Evolutionary conservation across 2,797 vertebrate species (phyloP).

Genomic region (Eulemur coronatus): DNA sequence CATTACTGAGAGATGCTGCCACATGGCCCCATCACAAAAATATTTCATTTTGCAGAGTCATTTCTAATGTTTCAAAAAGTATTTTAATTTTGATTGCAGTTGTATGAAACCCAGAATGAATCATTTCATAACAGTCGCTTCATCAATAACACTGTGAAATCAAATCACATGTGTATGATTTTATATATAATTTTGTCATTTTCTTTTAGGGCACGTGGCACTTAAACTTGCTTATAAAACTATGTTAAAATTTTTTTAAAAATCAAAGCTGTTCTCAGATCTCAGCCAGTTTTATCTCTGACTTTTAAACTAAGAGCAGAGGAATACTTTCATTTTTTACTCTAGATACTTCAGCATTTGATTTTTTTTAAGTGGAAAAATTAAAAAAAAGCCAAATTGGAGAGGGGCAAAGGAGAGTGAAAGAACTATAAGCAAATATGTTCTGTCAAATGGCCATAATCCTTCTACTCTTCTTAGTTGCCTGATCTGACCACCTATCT

Average conservation of each 20-base stretch:
- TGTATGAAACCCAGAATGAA: not conserved
- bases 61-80: not conserved
- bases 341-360: not conserved
- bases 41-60: not conserved
- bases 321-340: not conserved
- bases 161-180: not conserved
- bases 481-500: not conserved
- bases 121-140: not conserved
- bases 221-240: not conserved
- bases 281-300: not conserved
- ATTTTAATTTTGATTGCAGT: conserved; percentile 9
- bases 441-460: not conserved
- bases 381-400: not conserved
- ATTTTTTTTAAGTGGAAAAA: not conserved
- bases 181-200: not conserved
- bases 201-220: conserved; percentile 3
- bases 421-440: not conserved
- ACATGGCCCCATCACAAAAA: not conserved
- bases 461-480: not conserved
- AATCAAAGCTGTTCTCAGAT: not conserved
- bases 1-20: not conserved
- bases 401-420: not conserved
- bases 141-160: conserved; percentile 2
- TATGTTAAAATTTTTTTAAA: not conserved
- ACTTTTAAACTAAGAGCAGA: not conserved